Evolutionary conservation across 2,888 invertebrate species (phyloP).

Genomic region (Melanostoma scalare): DNA sequence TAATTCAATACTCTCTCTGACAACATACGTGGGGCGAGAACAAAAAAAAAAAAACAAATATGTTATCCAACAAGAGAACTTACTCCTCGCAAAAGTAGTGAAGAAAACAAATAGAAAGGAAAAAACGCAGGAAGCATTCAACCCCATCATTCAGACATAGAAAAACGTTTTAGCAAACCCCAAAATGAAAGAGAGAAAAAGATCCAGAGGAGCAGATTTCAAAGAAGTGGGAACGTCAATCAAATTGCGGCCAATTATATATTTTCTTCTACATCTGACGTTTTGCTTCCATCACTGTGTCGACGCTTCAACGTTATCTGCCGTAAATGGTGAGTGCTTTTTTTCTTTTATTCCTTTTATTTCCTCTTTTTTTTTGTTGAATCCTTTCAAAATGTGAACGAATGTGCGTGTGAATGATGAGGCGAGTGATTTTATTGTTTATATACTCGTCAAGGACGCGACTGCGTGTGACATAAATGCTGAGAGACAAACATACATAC

Average conservation of each 20-base stretch:
- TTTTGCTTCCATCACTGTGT: conserved; percentile 58
- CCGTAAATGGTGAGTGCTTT: conserved; percentile 55
- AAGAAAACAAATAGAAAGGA: no score
- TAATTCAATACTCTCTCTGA: no score
- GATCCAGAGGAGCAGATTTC: conserved; percentile 23
- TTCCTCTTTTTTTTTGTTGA: conserved; percentile 7
- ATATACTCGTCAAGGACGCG: background rate
- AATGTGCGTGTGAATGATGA: conserved; percentile 15
- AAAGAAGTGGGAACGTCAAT: conserved; percentile 59
- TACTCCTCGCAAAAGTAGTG: no score
- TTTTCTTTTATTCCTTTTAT: conserved; percentile 1
- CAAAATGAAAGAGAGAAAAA: conserved; percentile 25
- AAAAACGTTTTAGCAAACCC: background rate
- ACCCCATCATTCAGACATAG: conserved; percentile 6
- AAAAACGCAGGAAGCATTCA: background rate
- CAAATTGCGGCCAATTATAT: conserved; percentile 66
- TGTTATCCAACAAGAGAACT: no score
- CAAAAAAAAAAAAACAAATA: no score
- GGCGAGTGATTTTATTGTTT: conserved; percentile 14
- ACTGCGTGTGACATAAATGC: conserved; percentile 13
- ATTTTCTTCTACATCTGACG: conserved; percentile 60
- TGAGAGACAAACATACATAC: background rate
- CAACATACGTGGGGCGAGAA: no score
- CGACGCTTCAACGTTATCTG: conserved; percentile 64
- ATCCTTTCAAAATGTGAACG: conserved; percentile 3